Percentiles rank a stretch among this genome's conserved stretches.
Conservation (phyloP, 2,888 invertebrate genomes). For the Choreutis nemorana region DNA sequence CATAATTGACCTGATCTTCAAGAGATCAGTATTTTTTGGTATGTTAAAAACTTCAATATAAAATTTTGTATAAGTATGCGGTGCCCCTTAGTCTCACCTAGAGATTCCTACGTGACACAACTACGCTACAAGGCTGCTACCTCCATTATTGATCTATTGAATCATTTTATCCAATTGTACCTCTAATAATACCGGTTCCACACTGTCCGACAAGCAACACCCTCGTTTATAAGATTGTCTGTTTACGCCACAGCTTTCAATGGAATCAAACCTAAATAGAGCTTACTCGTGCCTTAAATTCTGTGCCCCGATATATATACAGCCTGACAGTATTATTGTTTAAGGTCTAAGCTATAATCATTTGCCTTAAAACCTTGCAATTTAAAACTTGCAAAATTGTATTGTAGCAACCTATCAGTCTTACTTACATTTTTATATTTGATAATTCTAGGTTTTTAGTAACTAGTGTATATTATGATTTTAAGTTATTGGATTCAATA, state of each 20-base stretch:
- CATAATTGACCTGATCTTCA: no score
- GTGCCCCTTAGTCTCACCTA: no score
- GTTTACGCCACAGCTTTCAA: neutral
- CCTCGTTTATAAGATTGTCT: slow-evolving; percentile 5
- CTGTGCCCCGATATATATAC: slow-evolving; percentile 1
- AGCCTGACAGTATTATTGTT: slow-evolving; percentile 1
- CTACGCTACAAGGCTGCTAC: slow-evolving; percentile 19
- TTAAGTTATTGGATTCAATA: no score
- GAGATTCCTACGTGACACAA: slow-evolving; percentile 25
- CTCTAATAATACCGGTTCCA: slow-evolving; percentile 18
- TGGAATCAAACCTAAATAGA: neutral
- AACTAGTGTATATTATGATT: no score
- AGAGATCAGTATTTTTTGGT: no score
- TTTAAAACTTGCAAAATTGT: neutral
- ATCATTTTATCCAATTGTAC: slow-evolving; percentile 32
- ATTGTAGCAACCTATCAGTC: neutral
- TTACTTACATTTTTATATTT: no score
- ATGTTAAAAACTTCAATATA: no score
- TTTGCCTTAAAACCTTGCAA: neutral
- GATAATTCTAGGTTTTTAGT: no score
- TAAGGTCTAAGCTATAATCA: slow-evolving; percentile 1
- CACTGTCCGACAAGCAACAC: slow-evolving; percentile 13
- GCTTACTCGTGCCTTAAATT: neutral
- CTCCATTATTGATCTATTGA: slow-evolving; percentile 29
- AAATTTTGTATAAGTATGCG: no score